Evolutionary conservation across 2,888 invertebrate species (phyloP).

Genomic region (Eretmocerus hayati): DNA sequence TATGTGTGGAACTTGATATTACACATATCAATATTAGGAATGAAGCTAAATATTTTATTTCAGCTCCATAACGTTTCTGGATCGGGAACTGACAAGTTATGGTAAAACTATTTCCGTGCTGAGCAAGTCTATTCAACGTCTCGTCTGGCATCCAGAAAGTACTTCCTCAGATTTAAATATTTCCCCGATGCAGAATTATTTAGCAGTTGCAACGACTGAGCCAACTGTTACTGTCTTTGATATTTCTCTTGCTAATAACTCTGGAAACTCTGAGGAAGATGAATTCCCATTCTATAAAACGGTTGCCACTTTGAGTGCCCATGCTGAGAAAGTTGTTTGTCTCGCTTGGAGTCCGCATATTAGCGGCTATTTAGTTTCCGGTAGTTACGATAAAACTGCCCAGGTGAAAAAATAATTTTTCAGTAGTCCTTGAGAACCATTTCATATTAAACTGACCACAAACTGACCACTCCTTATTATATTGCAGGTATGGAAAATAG

Average conservation of each 20-base stretch:
- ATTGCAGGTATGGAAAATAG: constrained; percentile 59
- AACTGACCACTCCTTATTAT: neutral
- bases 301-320: constrained; percentile 48
- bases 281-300: constrained; percentile 28
- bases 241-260: constrained; percentile 25
- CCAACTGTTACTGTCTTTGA: constrained; percentile 51
- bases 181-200: constrained; percentile 56
- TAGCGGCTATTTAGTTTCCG: constrained; percentile 59
- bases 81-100: constrained; percentile 26
- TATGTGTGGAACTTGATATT: constrained; percentile 47
- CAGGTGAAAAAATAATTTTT: constrained; percentile 54
- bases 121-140: constrained; percentile 58
- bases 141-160: constrained; percentile 68
- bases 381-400: constrained; percentile 62
- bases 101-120: constrained; percentile 46
- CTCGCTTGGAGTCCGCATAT: constrained; percentile 65
- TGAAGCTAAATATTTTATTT: constrained; percentile 20
- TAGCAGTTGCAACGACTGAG: constrained; percentile 57
- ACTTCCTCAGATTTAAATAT: constrained; percentile 52
- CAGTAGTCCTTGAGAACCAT: neutral
- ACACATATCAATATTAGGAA: constrained; percentile 1
- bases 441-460: neutral
- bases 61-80: constrained; percentile 34
- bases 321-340: constrained; percentile 52
- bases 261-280: constrained; percentile 2